Evolutionary conservation across 1,140 invertebrate genomes (phyloP), one percentile per base, ranked within the genome.

Genomic region (Mesaphorura yosii): DNA sequence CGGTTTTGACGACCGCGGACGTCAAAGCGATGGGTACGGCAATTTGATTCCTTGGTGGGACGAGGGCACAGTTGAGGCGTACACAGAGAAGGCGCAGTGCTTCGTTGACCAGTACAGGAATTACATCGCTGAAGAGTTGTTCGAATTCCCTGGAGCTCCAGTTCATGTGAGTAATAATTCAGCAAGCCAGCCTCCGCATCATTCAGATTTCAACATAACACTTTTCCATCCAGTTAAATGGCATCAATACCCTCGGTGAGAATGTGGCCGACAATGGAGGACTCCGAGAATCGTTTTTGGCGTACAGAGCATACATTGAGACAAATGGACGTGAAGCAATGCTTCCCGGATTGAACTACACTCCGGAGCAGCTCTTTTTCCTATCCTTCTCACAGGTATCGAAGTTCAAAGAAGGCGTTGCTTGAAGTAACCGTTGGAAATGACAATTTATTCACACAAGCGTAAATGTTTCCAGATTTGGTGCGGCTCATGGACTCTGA

Each of bases 291-390:
- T 69, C 73, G 12, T 75, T 71, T 60, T 52, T 57, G 41, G 68
- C 67, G 14, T 70, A 70, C 48, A 14, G 60, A 34, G 41, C 44
- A 41, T 65, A 47, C 38, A 42, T 66, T 14, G 46, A 64, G 38
- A 41, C 26, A 5, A 57, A 60, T 40, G 62, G 62, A 12, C 25
- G 22, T 7, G 28, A 51, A 7, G 44, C 50, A 19, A 67, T 68
- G 1, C 69, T 73, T 53, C 67, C 91, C 27, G 87, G 87, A 0
- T 87, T 87, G 17, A n/a, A 34, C 49, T 63, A 81, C 38, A 79
- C 77, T 1, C 75, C 79, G 38, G 78, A 88, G 38, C 90, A 96
- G 68, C 72, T 95, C 19, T 86, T 95, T 66, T 96, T 88, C 70
- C 75, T 93, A 10, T 77, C 81, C 19, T 90, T 81, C 68, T 86